phyloP scores from a whole-genome alignment of 2,888 invertebrate genomes.

The Pyrrhosoma nymphula region DNA sequence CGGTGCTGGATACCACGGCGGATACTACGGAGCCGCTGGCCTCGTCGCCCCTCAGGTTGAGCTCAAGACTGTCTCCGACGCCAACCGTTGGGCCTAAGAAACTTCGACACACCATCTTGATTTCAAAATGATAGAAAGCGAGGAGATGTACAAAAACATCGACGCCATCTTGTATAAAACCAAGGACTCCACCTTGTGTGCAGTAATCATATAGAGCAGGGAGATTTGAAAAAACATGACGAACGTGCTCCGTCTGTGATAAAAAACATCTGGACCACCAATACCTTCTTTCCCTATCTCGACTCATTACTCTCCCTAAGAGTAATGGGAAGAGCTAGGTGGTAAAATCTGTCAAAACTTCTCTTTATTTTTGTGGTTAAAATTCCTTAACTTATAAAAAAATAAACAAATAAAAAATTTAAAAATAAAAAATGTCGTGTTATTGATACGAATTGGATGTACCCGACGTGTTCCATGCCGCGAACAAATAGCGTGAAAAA shows the following conservation, averaged over 20 bases:
- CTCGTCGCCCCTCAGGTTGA: background rate
- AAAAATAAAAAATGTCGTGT: background rate
- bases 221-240: background rate
- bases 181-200: no score
- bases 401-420: background rate
- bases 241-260: background rate
- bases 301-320: background rate
- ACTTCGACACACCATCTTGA: background rate
- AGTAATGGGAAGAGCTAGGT: background rate
- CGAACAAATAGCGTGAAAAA: background rate
- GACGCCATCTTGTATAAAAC: background rate
- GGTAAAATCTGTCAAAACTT: background rate
- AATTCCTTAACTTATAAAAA: background rate
- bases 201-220: background rate
- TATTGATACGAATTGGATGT: background rate
- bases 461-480: background rate
- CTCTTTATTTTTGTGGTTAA: slow-evolving; percentile 1
- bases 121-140: no score
- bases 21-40: background rate
- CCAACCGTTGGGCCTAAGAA: background rate
- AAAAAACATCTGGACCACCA: background rate
- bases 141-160: background rate
- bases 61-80: slow-evolving; percentile 28
- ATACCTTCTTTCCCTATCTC: background rate
- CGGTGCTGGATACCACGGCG: background rate